Percentiles rank a stretch among this genome's conserved stretches.
Evolutionary conservation across 37 sponge, comb jelly and placozoan genomes (phyloP).

Genomic region (Axinella damicornis): DNA sequence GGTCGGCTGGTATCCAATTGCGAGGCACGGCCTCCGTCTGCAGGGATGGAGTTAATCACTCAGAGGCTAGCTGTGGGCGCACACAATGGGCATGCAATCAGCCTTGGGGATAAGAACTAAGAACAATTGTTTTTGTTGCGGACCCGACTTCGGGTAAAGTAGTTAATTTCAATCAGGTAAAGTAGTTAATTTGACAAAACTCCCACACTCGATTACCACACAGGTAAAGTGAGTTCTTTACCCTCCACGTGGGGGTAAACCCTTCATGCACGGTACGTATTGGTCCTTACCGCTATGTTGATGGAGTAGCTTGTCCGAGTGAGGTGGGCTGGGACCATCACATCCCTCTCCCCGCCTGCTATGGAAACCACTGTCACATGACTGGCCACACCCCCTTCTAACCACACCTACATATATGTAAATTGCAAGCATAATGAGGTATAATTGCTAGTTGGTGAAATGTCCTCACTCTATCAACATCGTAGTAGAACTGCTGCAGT

Average conservation of each 20-base stretch:
- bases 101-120: background rate
- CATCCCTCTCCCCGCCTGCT: conserved; percentile 57
- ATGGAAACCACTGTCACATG: conserved; percentile 68
- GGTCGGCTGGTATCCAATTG: conserved; percentile 72
- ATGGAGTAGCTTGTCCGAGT: conserved; percentile 17
- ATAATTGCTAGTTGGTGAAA: background rate
- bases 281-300: conserved; percentile 25
- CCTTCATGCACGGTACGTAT: too few species aligned
- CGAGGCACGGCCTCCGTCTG: conserved; percentile 51
- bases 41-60: too few species aligned
- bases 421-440: background rate
- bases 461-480: conserved; percentile 32
- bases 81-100: too few species aligned
- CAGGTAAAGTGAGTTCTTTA: background rate
- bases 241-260: too few species aligned
- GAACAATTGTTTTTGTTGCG: background rate
- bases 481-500: conserved; percentile 44
- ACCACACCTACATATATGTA: conserved; percentile 45
- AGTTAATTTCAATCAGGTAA: too few species aligned
- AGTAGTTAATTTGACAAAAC: too few species aligned
- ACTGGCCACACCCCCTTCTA: conserved; percentile 6
- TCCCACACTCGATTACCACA: too few species aligned
- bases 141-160: too few species aligned
- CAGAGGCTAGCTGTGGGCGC: too few species aligned
- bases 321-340: conserved; percentile 57